phyloP scores from a whole-genome alignment of 2,113 vertebrate species.

The Eidolon helvum region DNA sequence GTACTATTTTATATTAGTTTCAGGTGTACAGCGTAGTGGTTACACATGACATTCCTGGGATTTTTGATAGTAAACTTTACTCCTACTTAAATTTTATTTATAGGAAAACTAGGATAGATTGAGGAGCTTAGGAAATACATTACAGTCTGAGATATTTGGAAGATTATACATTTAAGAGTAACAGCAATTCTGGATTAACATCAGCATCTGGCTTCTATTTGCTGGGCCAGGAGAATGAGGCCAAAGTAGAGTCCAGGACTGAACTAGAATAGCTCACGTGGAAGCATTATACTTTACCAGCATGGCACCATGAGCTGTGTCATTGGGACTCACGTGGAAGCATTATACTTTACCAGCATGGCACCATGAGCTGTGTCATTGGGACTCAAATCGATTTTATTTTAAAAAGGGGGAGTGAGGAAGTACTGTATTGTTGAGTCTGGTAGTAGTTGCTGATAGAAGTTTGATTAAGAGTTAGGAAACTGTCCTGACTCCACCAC shows the following conservation, averaged over 20 bases:
- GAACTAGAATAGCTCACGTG: neutral
- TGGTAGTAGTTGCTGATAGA: neutral
- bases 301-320: neutral
- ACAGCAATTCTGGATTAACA: neutral
- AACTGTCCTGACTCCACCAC: neutral
- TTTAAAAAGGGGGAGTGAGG: neutral
- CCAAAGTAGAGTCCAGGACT: neutral
- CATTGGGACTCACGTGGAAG: neutral
- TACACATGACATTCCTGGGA: neutral
- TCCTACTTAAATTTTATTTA: neutral
- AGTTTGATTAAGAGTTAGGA: neutral
- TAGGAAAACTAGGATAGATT: neutral
- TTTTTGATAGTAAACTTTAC: neutral
- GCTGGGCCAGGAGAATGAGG: neutral
- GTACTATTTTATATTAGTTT: too few relatives aligned
- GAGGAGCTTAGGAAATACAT: neutral
- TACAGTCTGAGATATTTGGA: neutral
- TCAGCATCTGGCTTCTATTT: neutral
- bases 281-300: neutral
- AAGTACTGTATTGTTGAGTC: too few relatives aligned
- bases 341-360: neutral
- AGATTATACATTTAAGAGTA: neutral
- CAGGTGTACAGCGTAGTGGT: too few relatives aligned
- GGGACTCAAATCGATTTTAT: neutral
- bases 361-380: neutral